Base-by-base conservation (phyloP, 2,888 invertebrate species). In the Euproctis similis region DNA sequence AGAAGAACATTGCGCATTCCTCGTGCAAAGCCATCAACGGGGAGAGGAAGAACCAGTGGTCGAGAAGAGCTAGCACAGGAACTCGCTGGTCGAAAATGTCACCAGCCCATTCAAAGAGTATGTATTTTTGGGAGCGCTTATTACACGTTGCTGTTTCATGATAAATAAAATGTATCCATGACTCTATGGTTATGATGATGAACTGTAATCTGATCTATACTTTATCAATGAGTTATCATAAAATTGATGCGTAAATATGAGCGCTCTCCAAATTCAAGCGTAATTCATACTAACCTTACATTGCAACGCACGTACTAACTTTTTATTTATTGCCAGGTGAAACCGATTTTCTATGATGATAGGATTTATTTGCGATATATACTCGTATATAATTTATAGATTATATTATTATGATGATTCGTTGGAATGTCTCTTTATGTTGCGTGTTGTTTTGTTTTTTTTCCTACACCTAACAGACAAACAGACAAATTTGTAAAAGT, bases 81-180 rank as follows among this genome's bases (percentile, higher is more conserved):
- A 68, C 78, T 30, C 56, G 82, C 42, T 62, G 75, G 43, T 69
- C 73, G 40, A 84, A 84, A 59, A 57, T 81, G 39, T 82, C 82
- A 50, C 80, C 84, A 46, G 80, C 77, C 36, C 81, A 80, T 61
- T 53, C 71, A 32, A 82, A 81, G 76, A 81, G 84, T 84, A 84
- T 68, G 84, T 84, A 81, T 72, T 36, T 21, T 36, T 42, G 41
- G 40, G 49, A 28, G 47, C 42, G 50, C 41, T 28, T 48, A 35
- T 52, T 41, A 26, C 26, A 34, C 35, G n/a, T n/a, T 34, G 38
- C 16, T 24, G 32, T 40, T 34, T 16, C 27, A 9, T 30, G 24
- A 18, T 22, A 24, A 4, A 17, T 4, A n/a, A n/a, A n/a, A n/a
- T n/a, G n/a, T n/a, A n/a, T n/a, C n/a, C n/a, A n/a, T n/a, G n/a